Percentiles rank a stretch among this genome's conserved stretches.
Evolutionary conservation across 2,113 vertebrate genomes (phyloP).

Genomic region (Motacilla alba): DNA sequence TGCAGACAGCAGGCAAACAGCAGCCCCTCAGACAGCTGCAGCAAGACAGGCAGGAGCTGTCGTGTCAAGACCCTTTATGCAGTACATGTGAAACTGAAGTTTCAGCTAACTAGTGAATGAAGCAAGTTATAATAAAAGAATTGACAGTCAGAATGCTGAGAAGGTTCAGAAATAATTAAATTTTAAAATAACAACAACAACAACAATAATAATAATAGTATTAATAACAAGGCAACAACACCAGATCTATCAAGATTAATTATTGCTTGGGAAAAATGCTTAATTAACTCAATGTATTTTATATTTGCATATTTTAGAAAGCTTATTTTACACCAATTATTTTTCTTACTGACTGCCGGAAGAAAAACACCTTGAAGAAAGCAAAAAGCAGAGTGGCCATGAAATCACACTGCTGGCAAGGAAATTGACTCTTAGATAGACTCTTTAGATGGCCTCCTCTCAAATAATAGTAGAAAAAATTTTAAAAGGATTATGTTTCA

Average conservation of each 20-base stretch:
- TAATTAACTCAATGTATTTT: neutral
- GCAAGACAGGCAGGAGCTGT: neutral
- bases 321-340: neutral
- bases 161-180: neutral
- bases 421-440: neutral
- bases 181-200: no score
- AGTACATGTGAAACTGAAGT: neutral
- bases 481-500: neutral
- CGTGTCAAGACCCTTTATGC: neutral
- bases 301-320: neutral
- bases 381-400: neutral
- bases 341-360: neutral
- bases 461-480: neutral
- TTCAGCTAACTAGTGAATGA: neutral
- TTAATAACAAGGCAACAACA: neutral
- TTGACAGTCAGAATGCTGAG: fast-evolving
- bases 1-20: neutral
- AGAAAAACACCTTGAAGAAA: neutral
- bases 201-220: no score
- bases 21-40: neutral
- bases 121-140: neutral
- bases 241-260: neutral
- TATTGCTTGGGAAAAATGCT: neutral
- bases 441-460: neutral
- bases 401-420: neutral